phyloP scores from a whole-genome alignment of 2,888 invertebrate genomes.

The Dasysyrphus albostriatus region DNA sequence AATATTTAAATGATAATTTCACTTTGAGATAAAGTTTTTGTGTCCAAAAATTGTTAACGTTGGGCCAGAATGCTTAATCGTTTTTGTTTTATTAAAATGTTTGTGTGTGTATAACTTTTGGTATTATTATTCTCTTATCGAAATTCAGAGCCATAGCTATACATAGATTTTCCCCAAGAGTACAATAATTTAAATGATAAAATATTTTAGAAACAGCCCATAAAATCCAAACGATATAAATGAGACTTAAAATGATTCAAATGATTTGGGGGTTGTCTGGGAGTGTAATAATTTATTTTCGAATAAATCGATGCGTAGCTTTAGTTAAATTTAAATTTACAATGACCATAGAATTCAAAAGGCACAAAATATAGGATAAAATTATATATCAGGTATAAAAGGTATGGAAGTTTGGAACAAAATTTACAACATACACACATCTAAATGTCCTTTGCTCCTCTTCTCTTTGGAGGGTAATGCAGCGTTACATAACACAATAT shows the following conservation, averaged over 20 bases:
- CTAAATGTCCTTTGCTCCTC: too few species aligned
- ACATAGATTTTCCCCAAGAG: conserved; percentile 9
- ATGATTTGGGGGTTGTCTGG: not conserved
- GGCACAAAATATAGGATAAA: too few species aligned
- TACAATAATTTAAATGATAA: conserved; percentile 31
- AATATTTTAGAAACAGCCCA: conserved; percentile 14
- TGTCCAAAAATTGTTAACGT: too few species aligned
- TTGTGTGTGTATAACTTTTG: not conserved
- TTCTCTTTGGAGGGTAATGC: too few species aligned
- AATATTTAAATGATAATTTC: conserved; percentile 2
- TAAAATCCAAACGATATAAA: conserved; percentile 23
- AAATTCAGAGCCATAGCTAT: not conserved
- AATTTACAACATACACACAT: too few species aligned
- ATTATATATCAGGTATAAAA: not conserved
- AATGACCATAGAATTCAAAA: not conserved
- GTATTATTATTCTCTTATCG: conserved; percentile 15
- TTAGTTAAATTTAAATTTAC: not conserved
- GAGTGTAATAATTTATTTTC: not conserved
- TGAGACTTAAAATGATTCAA: conserved; percentile 39
- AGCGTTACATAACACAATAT: too few species aligned
- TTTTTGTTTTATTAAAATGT: too few species aligned
- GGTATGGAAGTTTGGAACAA: not conserved
- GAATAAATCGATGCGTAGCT: not conserved
- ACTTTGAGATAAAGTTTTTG: not conserved
- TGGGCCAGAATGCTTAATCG: too few species aligned